Evolutionary conservation across 2,888 invertebrate species (phyloP), one percentile per base, ranked within the genome.

Genomic region (Drosophila cracens): DNA sequence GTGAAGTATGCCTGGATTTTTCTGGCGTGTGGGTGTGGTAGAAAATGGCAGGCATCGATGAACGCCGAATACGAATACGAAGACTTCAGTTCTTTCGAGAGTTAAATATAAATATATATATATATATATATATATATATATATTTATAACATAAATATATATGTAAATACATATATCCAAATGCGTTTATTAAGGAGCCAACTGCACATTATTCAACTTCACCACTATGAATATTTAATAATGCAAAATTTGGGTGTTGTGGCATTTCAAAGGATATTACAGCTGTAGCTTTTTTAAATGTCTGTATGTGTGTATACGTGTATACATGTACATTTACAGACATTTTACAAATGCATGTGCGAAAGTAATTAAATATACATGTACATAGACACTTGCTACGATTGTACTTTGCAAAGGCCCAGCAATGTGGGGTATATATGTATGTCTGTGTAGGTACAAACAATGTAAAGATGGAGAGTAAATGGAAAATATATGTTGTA

Each of bases 1-100:
- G n/a, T 31, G 21, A 8, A 34, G 56, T n/a, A 25, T 58, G 58
- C 58, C 16, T 33, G 46, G 38, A 38, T 27, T 51, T 49, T 38
- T 49, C 51, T 40, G 16, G 21, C 18, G 46, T 46, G 56, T 77
- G 79, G 81, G 79, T 73, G 78, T 78, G 78, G 81, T 79, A 62
- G 49, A 49, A 59, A 78, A 67, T 43, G 31, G 49, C 16, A 40
- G 69, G 62, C 68, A 63, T 69, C 59, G 49, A 72, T 59, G 62
- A n/a, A n/a, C 54, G 63, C 63, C 76, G 67, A 79, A 61, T 43
- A 63, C 25, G 46, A 51, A 63, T 51, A 61, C 70, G 76, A 79
- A 71, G 48, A 52, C 46, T 59, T 52, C 51, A 49, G 31, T 70
- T 77, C 67, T 70, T 79, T 75, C 71, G 71, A 67, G 34, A 67